These are phyloP conservation scores for Gibbula magus DNA, from an alignment of 2,888 invertebrate genomes.

Conservation along the genomic window DNA sequence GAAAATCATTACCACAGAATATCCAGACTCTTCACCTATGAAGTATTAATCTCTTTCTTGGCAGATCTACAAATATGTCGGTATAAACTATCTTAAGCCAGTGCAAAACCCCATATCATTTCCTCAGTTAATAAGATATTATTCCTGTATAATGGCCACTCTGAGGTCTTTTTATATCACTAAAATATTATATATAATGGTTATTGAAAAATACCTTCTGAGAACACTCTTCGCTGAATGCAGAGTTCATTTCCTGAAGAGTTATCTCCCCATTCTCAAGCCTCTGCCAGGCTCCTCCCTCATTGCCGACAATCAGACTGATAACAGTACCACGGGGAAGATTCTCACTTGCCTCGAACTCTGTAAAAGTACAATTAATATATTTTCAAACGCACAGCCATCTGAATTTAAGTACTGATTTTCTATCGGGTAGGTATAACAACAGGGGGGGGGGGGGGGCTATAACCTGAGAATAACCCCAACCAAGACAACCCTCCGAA, in stretches of 20 bases:
- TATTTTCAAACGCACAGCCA: too few relatives aligned
- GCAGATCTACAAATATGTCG: too few relatives aligned
- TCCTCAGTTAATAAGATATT: not conserved
- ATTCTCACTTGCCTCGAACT: conserved; percentile 63
- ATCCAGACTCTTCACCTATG: too few relatives aligned
- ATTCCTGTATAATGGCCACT: not conserved
- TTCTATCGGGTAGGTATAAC: not conserved
- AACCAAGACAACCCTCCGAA: too few relatives aligned
- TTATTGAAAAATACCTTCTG: conserved; percentile 59
- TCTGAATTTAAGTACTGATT: not conserved
- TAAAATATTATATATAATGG: not conserved
- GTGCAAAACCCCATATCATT: too few relatives aligned
- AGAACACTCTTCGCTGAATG: conserved; percentile 73
- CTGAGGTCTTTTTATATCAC: not conserved
- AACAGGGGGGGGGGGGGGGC: too few relatives aligned
- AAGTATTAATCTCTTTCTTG: too few relatives aligned
- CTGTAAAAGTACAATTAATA: conserved; percentile 37
- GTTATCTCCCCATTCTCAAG: conserved; percentile 74
- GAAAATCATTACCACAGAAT: too few relatives aligned
- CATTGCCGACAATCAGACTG: conserved; percentile 63
- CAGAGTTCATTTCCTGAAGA: conserved; percentile 70
- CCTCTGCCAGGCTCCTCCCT: conserved; percentile 65
- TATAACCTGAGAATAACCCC: too few relatives aligned
- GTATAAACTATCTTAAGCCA: too few relatives aligned
- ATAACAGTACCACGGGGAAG: conserved; percentile 67